Conservation (phyloP, 2,888 invertebrate genomes). For the Neoitamus cyanurus region DNA sequence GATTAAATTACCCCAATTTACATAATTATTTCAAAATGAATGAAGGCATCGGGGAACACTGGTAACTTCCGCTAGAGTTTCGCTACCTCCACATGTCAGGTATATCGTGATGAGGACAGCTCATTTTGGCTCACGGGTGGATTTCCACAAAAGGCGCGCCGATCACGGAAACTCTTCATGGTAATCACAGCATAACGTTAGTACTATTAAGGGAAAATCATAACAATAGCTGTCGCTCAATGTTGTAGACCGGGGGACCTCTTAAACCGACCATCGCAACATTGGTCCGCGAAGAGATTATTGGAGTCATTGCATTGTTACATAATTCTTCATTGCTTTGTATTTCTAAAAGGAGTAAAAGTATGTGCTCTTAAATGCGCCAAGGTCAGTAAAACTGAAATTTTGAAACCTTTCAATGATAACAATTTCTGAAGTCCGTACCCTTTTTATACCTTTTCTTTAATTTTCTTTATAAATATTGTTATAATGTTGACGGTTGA, state of each 20-base stretch:
- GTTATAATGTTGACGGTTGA: no score
- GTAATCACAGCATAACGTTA: not conserved
- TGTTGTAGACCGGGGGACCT: not conserved
- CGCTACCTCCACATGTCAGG: not conserved
- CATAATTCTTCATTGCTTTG: no score
- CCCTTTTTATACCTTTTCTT: no score
- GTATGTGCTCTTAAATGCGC: no score
- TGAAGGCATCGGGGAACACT: constrained; percentile 2
- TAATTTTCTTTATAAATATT: no score
- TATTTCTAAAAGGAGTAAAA: no score
- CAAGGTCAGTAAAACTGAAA: no score
- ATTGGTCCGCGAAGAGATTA: not conserved
- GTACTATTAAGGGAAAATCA: not conserved
- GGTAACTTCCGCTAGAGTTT: constrained; percentile 23
- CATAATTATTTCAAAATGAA: constrained; percentile 46
- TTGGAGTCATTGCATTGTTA: not conserved
- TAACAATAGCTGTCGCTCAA: not conserved
- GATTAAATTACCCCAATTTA: constrained; percentile 43
- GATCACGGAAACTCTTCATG: not conserved
- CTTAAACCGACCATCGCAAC: not conserved
- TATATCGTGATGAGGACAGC: constrained; percentile 8
- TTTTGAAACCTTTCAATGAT: no score
- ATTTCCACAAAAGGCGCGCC: not conserved
- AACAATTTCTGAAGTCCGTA: no score
- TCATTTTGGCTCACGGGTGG: not conserved